Base-by-base conservation (phyloP, 1,140 invertebrate species). In the Gonatopus flavifemur region DNA sequence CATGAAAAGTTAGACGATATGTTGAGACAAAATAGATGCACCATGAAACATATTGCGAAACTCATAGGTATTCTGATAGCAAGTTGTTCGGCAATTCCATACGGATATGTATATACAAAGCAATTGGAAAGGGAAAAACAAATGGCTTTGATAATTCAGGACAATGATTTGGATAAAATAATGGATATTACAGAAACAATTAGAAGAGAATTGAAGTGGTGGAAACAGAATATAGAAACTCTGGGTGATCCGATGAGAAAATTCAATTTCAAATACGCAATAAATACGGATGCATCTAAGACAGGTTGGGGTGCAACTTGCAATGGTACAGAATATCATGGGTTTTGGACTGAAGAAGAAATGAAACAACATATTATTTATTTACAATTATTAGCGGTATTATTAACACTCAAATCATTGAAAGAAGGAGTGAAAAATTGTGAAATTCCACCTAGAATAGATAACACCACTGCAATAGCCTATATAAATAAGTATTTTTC, bases 341-440 rank as follows among this genome's bases (percentile, higher is more conserved):
- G 39, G 8, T 19, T 24, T 16, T 50, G 48, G 48, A n/a, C n/a
- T n/a, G 43, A 13, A 19, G 10, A 19, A 35, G 48, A 50, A 19
- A 42, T 16, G 18, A 12, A 3, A 0, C 10, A 25, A n/a, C 30
- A 35, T 8, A 49, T 41, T 15, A 49, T 41, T n/a, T 21, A 28
- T 3, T 30, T 41, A 3, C 30, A 49, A 18, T 25, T 50, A 16
- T 16, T 36, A 15, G 48, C 32, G n/a, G 32, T 33, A 13, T 8
- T 8, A 33, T 33, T 33, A 9, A 15, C 9, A 15, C n/a, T 33
- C 5, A 13, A 6, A 33, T 13, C 5, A 9, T 33, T 33, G 7
- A 15, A 9, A 13, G 13, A 33, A n/a, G n/a, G 15, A n/a, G 7
- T 8, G n/a, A 7, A 33, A 33, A 15, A 33, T 33, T 33, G 32